These are phyloP conservation scores for Chunga burmeisteri DNA, from an alignment of 2,113 vertebrate genomes.

Conservation along the genomic window DNA sequence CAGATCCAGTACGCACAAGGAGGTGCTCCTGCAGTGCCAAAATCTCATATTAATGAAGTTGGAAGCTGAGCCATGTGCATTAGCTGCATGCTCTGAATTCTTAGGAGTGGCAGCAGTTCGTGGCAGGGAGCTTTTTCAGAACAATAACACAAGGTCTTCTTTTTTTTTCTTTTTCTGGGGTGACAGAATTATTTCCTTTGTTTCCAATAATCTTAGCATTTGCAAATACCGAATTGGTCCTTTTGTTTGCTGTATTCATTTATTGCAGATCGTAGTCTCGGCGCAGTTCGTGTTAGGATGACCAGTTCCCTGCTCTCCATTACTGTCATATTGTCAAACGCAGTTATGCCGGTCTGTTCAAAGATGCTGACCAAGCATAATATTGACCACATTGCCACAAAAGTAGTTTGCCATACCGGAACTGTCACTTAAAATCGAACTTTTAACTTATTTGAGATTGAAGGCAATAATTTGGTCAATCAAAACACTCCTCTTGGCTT, in stretches of 20 bases:
- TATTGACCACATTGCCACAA: not conserved
- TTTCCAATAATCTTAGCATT: conserved; percentile 1
- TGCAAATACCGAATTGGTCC: not conserved
- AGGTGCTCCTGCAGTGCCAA: conserved; percentile 34
- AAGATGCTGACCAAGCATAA: not conserved
- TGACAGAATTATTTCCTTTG: conserved; percentile 12
- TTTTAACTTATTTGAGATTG: conserved; percentile 28
- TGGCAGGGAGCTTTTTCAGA: not conserved
- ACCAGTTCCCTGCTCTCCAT: not conserved
- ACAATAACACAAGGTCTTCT: not conserved
- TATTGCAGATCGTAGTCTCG: not conserved
- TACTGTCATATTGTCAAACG: not conserved
- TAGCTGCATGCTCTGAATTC: conserved; percentile 7
- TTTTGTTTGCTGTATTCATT: conserved; percentile 16
- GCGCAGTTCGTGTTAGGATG: not conserved
- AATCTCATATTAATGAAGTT: conserved; percentile 47
- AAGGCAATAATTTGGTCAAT: not conserved
- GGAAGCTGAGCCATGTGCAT: conserved; percentile 8
- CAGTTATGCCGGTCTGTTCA: not conserved
- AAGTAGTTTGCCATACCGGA: conserved; percentile 1
- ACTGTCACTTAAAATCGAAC: conserved; percentile 19
- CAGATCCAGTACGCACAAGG: not conserved
- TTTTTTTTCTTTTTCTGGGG: not conserved
- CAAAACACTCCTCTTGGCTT: not conserved
- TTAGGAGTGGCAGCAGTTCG: conserved; percentile 5